Evolutionary conservation across 1,140 invertebrate species (phyloP).

Genomic region (Tetraneura akinire): DNA sequence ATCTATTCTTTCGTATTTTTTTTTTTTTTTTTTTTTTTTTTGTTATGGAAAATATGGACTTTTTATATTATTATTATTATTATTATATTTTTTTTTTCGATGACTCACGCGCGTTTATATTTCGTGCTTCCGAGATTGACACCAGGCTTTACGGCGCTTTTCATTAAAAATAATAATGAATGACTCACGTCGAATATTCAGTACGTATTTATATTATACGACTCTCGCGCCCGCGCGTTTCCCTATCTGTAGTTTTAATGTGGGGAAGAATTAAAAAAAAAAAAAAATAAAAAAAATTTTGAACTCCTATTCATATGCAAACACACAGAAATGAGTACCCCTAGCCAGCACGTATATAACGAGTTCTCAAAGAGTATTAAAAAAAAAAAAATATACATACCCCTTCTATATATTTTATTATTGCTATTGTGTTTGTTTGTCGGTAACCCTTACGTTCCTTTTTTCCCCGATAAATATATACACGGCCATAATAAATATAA

Average conservation of each 20-base stretch:
- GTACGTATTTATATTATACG: conserved; percentile 47
- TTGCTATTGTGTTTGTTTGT: conserved; percentile 51
- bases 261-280: conserved; percentile 51
- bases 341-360: conserved; percentile 28
- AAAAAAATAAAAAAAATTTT: conserved; percentile 28
- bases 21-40: too few species aligned
- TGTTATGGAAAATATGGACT: conserved; percentile 7
- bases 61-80: background rate
- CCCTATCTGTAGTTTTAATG: conserved; percentile 25
- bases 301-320: conserved; percentile 51
- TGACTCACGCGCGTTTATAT: conserved; percentile 25
- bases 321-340: conserved; percentile 47
- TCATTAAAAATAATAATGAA: conserved; percentile 45
- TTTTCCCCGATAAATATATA: conserved; percentile 38
- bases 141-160: conserved; percentile 38
- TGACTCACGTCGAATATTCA: conserved; percentile 49
- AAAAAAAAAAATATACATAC: conserved; percentile 33
- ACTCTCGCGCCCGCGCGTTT: background rate
- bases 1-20: background rate
- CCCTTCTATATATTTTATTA: conserved; percentile 45
- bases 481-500: too few species aligned
- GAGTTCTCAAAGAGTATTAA: conserved; percentile 51
- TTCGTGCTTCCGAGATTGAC: conserved; percentile 32
- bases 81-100: conserved; percentile 21
- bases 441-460: conserved; percentile 49